Conservation (phyloP, 2,888 invertebrate species). For the Heteropelma amictum region DNA sequence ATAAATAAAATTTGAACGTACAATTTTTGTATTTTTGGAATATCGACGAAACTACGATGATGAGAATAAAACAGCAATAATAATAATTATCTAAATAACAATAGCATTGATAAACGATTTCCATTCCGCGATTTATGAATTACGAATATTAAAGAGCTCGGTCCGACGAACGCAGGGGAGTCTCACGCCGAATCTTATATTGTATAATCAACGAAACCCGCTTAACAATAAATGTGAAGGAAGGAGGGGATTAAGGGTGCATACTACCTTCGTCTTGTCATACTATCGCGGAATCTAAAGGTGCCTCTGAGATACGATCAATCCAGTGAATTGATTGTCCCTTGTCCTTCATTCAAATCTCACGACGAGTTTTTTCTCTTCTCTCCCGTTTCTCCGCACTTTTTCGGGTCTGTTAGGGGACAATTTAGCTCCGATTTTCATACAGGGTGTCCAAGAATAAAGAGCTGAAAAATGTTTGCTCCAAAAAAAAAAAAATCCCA, state of each 20-base stretch:
- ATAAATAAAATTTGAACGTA: too few relatives aligned
- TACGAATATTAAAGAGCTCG: too few relatives aligned
- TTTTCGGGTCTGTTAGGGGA: conserved; percentile 44
- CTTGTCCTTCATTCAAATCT: conserved; percentile 66
- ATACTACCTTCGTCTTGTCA: conserved; percentile 62
- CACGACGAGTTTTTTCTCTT: conserved; percentile 53
- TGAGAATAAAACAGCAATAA: background rate
- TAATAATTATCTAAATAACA: conserved; percentile 12
- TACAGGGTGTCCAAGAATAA: conserved; percentile 50
- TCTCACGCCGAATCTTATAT: conserved; percentile 42
- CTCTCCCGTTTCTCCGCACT: conserved; percentile 31
- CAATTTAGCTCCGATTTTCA: conserved; percentile 52
- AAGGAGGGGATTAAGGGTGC: conserved; percentile 50
- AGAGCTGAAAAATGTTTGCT: background rate
- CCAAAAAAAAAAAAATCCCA: background rate
- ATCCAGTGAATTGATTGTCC: conserved; percentile 66
- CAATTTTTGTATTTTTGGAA: too few relatives aligned
- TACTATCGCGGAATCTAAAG: conserved; percentile 68
- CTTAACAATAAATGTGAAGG: conserved; percentile 58
- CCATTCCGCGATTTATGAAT: conserved; percentile 35
- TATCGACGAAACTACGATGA: too few relatives aligned
- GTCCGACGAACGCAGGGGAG: conserved; percentile 31
- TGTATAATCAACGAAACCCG: conserved; percentile 56
- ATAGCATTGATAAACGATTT: conserved; percentile 8
- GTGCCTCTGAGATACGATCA: conserved; percentile 67